phyloP scores from a whole-genome alignment of 2,888 invertebrate genomes.

The Metallyticus violacea region DNA sequence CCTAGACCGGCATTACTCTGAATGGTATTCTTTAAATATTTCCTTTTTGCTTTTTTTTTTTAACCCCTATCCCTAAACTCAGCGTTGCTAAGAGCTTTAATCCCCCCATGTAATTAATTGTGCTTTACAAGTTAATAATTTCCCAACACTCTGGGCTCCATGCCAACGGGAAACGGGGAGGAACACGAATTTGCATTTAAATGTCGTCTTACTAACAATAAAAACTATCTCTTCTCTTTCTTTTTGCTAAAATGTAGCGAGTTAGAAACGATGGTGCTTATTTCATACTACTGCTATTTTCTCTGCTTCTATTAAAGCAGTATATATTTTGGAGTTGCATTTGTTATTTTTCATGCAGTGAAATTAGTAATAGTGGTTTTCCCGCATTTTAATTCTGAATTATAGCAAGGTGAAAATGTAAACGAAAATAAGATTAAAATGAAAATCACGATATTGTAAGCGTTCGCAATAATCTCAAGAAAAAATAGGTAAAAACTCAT shows the following conservation, averaged over 20 bases:
- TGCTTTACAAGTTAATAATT: background rate
- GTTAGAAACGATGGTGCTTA: background rate
- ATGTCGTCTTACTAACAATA: background rate
- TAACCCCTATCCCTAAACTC: background rate
- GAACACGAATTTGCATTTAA: background rate
- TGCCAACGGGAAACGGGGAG: background rate
- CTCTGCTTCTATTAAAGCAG: background rate
- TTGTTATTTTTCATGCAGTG: too few species aligned
- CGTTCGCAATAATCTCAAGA: too few species aligned
- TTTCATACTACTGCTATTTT: background rate
- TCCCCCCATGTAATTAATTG: background rate
- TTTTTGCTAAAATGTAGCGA: background rate
- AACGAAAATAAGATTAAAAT: too few species aligned
- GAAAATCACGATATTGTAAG: too few species aligned
- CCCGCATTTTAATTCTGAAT: too few species aligned
- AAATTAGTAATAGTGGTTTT: too few species aligned
- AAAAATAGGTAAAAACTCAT: too few species aligned
- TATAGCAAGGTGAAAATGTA: too few species aligned
- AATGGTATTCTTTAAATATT: background rate
- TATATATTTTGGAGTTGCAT: too few species aligned
- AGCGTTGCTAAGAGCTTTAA: background rate
- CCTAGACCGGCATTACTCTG: background rate
- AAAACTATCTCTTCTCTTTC: background rate
- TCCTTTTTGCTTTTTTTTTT: background rate
- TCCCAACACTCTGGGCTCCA: background rate